Evolutionary conservation across 2,888 invertebrate genomes (phyloP).

Genomic region (Oeneis ivallda): DNA sequence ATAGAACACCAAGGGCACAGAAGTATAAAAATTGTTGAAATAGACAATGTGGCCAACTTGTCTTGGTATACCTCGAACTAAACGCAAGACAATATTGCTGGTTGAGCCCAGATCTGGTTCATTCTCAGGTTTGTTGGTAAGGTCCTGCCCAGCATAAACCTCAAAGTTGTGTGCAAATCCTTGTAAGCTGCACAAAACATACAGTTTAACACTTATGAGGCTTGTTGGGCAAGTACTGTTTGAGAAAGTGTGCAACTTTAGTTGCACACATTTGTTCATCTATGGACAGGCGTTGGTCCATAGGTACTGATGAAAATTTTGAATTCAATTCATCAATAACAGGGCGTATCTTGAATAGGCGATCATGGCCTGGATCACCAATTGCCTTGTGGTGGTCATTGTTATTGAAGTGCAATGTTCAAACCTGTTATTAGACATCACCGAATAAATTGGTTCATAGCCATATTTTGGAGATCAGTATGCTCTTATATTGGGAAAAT

Average conservation of each 20-base stretch:
- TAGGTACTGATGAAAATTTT: slow-evolving; percentile 39
- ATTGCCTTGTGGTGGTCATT: slow-evolving; percentile 22
- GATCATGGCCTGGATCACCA: slow-evolving; percentile 44
- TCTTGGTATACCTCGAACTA: slow-evolving; percentile 46
- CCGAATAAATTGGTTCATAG: slow-evolving; percentile 4
- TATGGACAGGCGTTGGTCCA: slow-evolving; percentile 40
- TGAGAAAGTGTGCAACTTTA: slow-evolving; percentile 41
- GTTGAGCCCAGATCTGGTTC: slow-evolving; percentile 21
- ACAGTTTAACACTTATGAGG: slow-evolving; percentile 43
- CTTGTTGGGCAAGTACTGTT: slow-evolving; percentile 41
- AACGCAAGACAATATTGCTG: slow-evolving; percentile 45
- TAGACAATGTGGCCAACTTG: slow-evolving; percentile 46
- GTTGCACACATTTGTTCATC: slow-evolving; percentile 43
- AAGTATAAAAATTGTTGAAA: slow-evolving; percentile 46
- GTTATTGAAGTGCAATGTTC: background rate
- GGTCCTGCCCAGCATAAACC: slow-evolving; percentile 1
- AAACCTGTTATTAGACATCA: slow-evolving; percentile 6
- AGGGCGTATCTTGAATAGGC: slow-evolving; percentile 48
- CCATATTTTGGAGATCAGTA: slow-evolving; percentile 6
- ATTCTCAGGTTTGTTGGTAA: background rate
- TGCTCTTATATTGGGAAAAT: too few relatives aligned
- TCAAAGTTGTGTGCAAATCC: slow-evolving; percentile 11
- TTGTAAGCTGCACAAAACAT: slow-evolving; percentile 37
- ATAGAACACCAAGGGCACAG: slow-evolving; percentile 24
- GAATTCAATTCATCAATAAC: slow-evolving; percentile 44